These are phyloP conservation scores for Xenops minutus DNA, from an alignment of 2,797 vertebrate species.

Conservation along the genomic window DNA sequence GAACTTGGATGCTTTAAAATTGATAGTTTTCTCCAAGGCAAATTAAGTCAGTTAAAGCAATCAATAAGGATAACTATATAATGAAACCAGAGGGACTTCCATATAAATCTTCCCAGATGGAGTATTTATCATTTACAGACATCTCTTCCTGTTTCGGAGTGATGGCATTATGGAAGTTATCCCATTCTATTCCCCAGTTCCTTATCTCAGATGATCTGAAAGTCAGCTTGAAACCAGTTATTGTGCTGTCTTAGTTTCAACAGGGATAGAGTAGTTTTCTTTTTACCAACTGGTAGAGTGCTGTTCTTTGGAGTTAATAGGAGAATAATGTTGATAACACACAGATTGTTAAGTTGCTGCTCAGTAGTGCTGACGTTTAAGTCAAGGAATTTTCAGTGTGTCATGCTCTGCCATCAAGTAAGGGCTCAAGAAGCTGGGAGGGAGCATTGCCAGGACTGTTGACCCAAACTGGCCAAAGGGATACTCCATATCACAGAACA, in stretches of 20 bases:
- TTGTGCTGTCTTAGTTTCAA: background rate
- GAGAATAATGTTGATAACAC: background rate
- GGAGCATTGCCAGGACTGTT: background rate
- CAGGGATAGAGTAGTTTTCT: background rate
- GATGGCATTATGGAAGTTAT: background rate
- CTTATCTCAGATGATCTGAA: background rate
- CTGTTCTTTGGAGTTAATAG: background rate
- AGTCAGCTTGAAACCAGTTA: background rate
- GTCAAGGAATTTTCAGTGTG: background rate
- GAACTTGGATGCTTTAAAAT: background rate
- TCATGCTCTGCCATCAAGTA: background rate
- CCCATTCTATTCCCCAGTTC: background rate
- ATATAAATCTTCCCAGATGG: background rate
- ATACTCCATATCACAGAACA: background rate
- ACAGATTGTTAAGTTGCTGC: background rate
- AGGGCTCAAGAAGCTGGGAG: background rate
- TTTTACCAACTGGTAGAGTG: background rate
- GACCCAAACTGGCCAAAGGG: background rate
- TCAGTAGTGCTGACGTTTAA: background rate
- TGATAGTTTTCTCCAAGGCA: conserved; percentile 15
- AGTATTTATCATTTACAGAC: background rate
- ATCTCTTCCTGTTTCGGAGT: background rate
- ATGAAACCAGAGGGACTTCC: background rate
- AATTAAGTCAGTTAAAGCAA: conserved; percentile 20
- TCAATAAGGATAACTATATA: conserved; percentile 6